Conservation (phyloP, 2,113 vertebrate species). For the zebrafish (Danio rerio) region DNA sequence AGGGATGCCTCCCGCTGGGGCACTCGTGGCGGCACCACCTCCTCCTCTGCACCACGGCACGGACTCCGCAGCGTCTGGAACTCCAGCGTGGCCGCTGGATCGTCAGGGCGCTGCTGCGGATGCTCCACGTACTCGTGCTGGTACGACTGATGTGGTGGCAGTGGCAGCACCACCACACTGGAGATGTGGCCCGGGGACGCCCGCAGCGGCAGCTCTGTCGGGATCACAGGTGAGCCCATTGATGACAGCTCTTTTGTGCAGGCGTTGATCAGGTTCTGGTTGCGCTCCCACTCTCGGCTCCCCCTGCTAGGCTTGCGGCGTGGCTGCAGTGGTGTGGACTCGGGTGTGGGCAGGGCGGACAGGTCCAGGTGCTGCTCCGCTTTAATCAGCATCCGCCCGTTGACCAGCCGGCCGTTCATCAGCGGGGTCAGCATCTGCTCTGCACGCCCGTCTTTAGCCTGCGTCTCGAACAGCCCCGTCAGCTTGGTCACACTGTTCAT, state of each 20-base stretch:
- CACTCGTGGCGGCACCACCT: constrained; percentile 88
- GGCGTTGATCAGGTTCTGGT: constrained; percentile 97
- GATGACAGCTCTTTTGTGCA: constrained; percentile 93
- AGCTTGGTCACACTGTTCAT: constrained; percentile 98
- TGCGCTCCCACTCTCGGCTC: constrained; percentile 95
- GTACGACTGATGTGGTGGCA: constrained; percentile 91
- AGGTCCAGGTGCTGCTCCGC: constrained; percentile 96
- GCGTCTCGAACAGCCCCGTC: constrained; percentile 91
- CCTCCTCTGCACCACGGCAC: constrained; percentile 85
- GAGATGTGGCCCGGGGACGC: constrained; percentile 95
- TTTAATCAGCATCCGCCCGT: constrained; percentile 92
- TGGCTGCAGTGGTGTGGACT: constrained; percentile 96
- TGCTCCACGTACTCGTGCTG: constrained; percentile 97
- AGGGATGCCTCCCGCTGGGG: constrained; percentile 96
- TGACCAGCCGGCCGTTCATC: constrained; percentile 92
- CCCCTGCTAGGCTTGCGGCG: constrained; percentile 91
- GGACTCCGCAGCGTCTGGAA: constrained; percentile 95
- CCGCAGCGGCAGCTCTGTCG: constrained; percentile 91
- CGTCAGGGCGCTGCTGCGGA: constrained; percentile 87
- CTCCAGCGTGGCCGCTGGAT: constrained; percentile 92
- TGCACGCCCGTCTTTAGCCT: constrained; percentile 91
- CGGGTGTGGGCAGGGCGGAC: constrained; percentile 90
- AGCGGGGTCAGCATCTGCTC: constrained; percentile 93
- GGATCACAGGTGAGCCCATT: constrained; percentile 88
- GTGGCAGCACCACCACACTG: constrained; percentile 90